Conservation (phyloP, 2,113 vertebrate genomes). For the Ctenodactylus gundi region DNA sequence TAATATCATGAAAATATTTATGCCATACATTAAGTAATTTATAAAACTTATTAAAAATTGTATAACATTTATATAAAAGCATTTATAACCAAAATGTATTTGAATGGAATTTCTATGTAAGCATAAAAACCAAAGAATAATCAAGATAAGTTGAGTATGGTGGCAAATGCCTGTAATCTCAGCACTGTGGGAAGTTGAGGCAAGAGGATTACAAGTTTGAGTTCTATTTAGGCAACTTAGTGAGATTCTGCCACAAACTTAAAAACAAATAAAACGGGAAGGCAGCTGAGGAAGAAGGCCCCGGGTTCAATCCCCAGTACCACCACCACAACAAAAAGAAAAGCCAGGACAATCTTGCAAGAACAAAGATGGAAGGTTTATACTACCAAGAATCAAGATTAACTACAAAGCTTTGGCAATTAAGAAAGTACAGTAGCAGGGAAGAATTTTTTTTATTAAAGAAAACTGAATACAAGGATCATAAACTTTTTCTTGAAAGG, state of each 20-base stretch:
- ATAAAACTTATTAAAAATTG: conserved; percentile 33
- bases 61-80: background rate
- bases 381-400: background rate
- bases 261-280: background rate
- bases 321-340: too few species aligned
- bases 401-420: background rate
- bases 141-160: background rate
- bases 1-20: conserved; percentile 37
- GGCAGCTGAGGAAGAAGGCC: background rate
- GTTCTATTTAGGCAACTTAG: background rate
- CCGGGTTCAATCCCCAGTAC: background rate
- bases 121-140: background rate
- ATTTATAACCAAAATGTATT: conserved; percentile 4
- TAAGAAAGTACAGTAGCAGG: background rate
- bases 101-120: background rate
- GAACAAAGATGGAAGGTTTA: background rate
- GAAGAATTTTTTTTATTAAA: background rate
- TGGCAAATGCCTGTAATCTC: background rate
- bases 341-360: background rate
- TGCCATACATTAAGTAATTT: conserved; percentile 27
- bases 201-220: background rate
- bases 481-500: background rate
- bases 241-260: background rate
- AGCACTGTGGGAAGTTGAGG: background rate
- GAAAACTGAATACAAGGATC: background rate